A percentile compares a stretch with the other conserved stretches of the same genome.
These are phyloP conservation scores for Hemitrygon akajei DNA, from an alignment of 2,797 vertebrate species.

Conservation along the genomic window DNA sequence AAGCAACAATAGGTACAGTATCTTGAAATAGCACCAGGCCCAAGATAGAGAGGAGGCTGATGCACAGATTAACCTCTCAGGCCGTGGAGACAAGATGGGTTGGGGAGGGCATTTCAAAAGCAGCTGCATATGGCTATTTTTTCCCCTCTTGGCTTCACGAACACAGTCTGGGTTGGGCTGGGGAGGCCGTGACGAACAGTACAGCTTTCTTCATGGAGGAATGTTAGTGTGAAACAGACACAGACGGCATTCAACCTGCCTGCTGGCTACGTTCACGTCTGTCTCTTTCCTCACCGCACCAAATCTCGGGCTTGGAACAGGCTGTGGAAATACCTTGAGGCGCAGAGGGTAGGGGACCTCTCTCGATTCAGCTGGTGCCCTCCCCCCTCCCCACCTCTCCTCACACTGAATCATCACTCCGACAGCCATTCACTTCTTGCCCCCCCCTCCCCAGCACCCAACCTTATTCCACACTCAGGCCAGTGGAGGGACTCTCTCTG, in stretches of 20 bases:
- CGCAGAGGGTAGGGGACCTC: neutral
- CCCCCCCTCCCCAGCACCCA: neutral
- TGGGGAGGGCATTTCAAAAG: neutral
- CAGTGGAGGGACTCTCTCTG: neutral
- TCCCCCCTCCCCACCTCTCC: neutral
- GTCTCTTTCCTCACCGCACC: neutral
- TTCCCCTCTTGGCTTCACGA: neutral
- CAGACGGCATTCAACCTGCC: neutral
- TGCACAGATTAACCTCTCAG: neutral
- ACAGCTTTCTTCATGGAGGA: neutral
- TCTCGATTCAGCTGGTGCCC: neutral
- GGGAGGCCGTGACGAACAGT: neutral
- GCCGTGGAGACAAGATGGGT: neutral
- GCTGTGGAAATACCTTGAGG: neutral
- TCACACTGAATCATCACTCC: neutral
- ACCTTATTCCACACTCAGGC: neutral
- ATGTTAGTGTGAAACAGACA: neutral
- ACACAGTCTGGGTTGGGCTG: neutral
- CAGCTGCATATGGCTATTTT: neutral
- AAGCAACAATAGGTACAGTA: too few relatives aligned
- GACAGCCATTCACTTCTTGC: neutral
- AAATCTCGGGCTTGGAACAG: neutral
- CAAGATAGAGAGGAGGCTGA: neutral
- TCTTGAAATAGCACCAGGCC: neutral
- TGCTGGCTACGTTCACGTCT: neutral